Evolutionary conservation across 2,888 invertebrate species (phyloP).

Genomic region (Nomada goodeniana): DNA sequence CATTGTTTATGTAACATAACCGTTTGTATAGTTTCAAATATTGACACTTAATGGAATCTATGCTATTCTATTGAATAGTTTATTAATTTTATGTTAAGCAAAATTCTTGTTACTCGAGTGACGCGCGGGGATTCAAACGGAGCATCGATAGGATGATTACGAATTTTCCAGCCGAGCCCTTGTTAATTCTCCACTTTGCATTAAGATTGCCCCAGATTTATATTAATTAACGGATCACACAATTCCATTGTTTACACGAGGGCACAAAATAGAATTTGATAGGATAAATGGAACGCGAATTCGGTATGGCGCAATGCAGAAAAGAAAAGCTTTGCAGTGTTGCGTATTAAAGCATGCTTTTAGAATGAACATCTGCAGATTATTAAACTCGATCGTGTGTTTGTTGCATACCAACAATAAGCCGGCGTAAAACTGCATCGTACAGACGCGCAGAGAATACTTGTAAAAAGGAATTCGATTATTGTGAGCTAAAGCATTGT

Average conservation of each 20-base stretch:
- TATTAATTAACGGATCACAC: conserved; percentile 4
- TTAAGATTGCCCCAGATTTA: not conserved
- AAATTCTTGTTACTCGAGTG: not conserved
- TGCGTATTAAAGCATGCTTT: conserved; percentile 30
- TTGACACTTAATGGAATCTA: too few species aligned
- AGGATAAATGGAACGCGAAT: not conserved
- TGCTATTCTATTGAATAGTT: conserved; percentile 13
- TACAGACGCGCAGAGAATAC: not conserved
- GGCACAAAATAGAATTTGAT: not conserved
- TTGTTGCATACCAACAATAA: not conserved
- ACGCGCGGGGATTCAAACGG: too few species aligned
- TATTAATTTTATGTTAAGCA: conserved; percentile 6
- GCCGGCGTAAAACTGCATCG: not conserved
- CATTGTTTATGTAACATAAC: too few species aligned
- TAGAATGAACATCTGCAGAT: conserved; percentile 17
- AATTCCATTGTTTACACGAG: conserved; percentile 20
- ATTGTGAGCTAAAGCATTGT: too few species aligned
- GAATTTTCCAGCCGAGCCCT: not conserved
- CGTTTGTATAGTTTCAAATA: too few species aligned
- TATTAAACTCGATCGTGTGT: not conserved
- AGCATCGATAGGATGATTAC: not conserved
- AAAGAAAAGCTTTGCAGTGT: not conserved
- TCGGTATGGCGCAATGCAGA: not conserved
- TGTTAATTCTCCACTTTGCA: conserved; percentile 11
- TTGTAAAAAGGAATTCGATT: not conserved